Evolutionary conservation across 37 sponge, comb jelly and placozoan genomes (phyloP), one percentile per base, ranked within the genome.

Genomic region (Crambe crambe): DNA sequence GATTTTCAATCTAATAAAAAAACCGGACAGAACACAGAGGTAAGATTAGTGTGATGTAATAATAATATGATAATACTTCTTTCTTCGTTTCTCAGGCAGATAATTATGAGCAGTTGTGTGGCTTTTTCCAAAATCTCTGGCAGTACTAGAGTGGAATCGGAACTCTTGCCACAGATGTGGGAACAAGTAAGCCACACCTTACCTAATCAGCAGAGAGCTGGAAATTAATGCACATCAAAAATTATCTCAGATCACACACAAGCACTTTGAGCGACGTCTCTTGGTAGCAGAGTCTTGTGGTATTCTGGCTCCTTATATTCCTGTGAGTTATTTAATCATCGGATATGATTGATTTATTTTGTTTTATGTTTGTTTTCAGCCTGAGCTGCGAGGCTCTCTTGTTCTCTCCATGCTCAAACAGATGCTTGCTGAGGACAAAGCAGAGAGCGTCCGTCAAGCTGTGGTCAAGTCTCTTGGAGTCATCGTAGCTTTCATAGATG

Each of bases 151-250:
- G 70, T 94, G 44, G 90, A 87, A 66, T 76, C 79, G 5, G 97
- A 97, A 84, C 88, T 97, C 6, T 73, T 97, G 56, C 95, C 95
- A 9, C 97, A 97, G 81, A 87, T 93, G 41, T 97, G 92, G 95
- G 89, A 92, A 74, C 97, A 94, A 82, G 93, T 92, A 30, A 68
- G 36, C n/a, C 3, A 1, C 31, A 26, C 31, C 34, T 59, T 29
- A 47, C 31, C 20, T 39, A 4, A 40, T 17, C n/a, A n/a, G n/a
- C n/a, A n/a, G n/a, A n/a, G n/a, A n/a, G n/a, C n/a, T n/a, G n/a
- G n/a, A n/a, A n/a, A n/a, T 5, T 3, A 30, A 21, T 32, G 8
- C 10, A 51, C 0, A n/a, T 80, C 3, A 43, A 6, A 23, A 21
- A 34, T 58, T 18, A 23, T 64, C 51, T 1, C 79, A 88, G 80